A percentile compares a stretch with the other conserved stretches of the same genome.
These are phyloP conservation scores for Cryptoprocta ferox DNA, from an alignment of 2,797 vertebrate genomes.

Conservation along the genomic window DNA sequence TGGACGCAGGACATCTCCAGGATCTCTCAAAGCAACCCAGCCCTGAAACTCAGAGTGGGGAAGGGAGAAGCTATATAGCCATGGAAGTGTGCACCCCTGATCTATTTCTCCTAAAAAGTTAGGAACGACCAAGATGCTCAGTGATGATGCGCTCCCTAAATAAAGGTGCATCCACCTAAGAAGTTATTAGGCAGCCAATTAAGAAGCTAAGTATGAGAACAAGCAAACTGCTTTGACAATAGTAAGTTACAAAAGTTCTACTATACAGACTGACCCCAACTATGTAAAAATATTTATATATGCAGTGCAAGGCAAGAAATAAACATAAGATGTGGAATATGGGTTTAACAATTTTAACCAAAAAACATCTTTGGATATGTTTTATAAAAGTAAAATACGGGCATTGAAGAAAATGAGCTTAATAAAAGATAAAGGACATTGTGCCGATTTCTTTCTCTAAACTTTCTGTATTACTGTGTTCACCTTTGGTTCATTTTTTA, in stretches of 20 bases:
- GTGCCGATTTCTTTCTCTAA: not conserved
- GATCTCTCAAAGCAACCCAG: not conserved
- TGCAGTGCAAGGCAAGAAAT: not conserved
- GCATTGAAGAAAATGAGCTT: not conserved
- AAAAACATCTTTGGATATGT: not conserved
- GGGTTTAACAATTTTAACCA: not conserved
- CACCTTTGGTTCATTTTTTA: not conserved
- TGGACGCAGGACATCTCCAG: not conserved
- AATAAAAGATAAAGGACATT: constrained; percentile 1
- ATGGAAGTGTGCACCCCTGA: not conserved
- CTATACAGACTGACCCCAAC: not conserved
- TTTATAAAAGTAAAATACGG: constrained; percentile 16
- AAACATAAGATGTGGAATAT: not conserved
- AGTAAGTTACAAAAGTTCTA: not conserved
- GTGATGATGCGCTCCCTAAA: not conserved
- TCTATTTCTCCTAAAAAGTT: not conserved
- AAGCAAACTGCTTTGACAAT: not conserved
- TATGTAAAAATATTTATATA: not conserved
- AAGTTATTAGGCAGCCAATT: not conserved
- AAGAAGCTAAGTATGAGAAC: not conserved
- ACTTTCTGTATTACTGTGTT: not conserved
- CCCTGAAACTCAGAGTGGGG: not conserved
- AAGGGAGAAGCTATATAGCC: rapidly evolving
- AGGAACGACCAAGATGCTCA: not conserved
- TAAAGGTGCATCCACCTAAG: not conserved